phyloP scores from a whole-genome alignment of 2,113 vertebrate genomes.

The Mastomys natalensis region DNA sequence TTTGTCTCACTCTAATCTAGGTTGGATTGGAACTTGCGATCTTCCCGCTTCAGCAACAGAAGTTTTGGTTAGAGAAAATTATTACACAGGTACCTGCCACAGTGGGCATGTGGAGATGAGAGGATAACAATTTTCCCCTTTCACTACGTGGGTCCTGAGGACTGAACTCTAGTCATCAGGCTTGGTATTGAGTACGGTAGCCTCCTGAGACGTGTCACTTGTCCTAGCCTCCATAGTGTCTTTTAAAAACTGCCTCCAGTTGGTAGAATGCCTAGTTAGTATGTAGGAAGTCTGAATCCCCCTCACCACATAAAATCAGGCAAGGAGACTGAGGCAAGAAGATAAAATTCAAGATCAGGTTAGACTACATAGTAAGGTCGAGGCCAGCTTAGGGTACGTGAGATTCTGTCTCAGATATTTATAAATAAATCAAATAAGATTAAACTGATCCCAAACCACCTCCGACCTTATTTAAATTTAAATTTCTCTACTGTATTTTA shows the following conservation, averaged over 20 bases:
- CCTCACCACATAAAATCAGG: background rate
- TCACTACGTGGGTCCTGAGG: background rate
- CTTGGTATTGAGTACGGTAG: background rate
- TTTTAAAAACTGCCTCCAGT: background rate
- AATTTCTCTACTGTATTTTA: background rate
- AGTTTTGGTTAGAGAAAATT: background rate
- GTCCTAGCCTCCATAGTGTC: background rate
- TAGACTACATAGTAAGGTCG: background rate
- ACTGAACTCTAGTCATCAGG: background rate
- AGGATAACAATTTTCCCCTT: background rate
- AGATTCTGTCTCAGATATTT: background rate
- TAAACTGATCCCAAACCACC: background rate
- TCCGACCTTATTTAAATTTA: background rate
- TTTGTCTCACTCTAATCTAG: background rate
- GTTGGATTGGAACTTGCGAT: background rate
- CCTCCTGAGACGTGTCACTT: background rate
- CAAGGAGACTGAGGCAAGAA: background rate
- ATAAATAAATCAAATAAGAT: background rate
- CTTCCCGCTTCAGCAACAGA: background rate
- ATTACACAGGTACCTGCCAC: background rate
- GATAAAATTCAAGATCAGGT: background rate
- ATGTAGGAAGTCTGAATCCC: background rate
- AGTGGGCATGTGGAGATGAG: too few relatives aligned
- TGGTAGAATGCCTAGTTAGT: background rate
- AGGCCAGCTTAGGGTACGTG: background rate